Evolutionary conservation across 2,797 vertebrate genomes (phyloP).

Genomic region (Silurus lanzhouensis): DNA sequence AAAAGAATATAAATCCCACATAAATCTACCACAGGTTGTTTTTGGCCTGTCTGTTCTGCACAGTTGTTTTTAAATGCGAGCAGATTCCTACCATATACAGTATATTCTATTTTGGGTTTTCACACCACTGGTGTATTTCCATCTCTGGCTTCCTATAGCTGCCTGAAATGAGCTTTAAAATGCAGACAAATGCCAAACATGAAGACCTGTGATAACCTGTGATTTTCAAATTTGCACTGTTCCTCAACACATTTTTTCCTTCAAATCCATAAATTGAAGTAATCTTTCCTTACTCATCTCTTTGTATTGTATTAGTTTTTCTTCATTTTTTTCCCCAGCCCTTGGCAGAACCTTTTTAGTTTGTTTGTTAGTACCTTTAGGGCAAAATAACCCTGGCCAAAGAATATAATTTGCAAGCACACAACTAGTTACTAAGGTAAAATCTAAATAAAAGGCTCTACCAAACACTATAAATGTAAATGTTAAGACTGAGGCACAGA

Average conservation of each 20-base stretch:
- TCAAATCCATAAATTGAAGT: background rate
- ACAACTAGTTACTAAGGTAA: background rate
- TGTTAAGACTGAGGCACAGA: background rate
- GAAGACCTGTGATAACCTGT: background rate
- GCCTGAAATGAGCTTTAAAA: background rate
- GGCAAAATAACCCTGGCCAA: background rate
- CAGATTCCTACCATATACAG: background rate
- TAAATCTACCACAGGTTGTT: background rate
- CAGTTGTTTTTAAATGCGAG: background rate
- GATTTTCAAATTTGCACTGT: background rate
- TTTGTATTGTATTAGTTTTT: background rate
- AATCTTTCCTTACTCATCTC: background rate
- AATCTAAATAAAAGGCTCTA: background rate
- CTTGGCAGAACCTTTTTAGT: too few species aligned
- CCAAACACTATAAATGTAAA: background rate
- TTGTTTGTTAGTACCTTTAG: conserved; percentile 1
- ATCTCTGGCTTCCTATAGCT: background rate
- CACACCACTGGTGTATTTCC: background rate
- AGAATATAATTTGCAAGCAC: background rate
- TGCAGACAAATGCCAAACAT: background rate
- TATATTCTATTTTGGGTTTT: background rate
- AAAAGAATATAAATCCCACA: background rate
- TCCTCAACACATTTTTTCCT: background rate
- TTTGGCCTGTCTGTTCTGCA: background rate
- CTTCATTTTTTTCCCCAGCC: too few species aligned